phyloP scores from a whole-genome alignment of 1,140 invertebrate species.

The Tetragonula clypearis region DNA sequence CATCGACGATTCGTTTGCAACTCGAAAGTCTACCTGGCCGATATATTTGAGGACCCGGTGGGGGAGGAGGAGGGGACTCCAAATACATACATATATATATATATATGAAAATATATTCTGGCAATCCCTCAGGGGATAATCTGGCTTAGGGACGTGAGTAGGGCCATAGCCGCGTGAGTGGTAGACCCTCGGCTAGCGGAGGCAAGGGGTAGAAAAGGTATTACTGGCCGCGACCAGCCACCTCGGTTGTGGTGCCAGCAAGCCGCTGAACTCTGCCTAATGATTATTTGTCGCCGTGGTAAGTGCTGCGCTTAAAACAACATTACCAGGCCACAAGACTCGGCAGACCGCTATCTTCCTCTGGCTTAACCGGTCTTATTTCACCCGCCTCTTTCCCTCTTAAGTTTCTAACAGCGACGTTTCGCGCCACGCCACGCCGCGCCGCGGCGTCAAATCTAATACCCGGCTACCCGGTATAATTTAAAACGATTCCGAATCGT shows the following conservation, averaged over 20 bases:
- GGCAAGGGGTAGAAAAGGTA: slow-evolving; percentile 63
- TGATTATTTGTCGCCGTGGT: slow-evolving; percentile 73
- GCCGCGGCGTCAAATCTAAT: slow-evolving; percentile 7
- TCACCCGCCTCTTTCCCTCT: slow-evolving; percentile 23
- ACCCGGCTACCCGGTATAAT: slow-evolving; percentile 3
- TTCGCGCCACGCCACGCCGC: no score
- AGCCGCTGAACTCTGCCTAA: slow-evolving; percentile 71
- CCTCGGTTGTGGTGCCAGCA: slow-evolving; percentile 50
- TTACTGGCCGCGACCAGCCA: slow-evolving; percentile 56
- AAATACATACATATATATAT: slow-evolving; percentile 63
- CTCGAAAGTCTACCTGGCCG: slow-evolving; percentile 51
- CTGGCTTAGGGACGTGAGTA: slow-evolving; percentile 68
- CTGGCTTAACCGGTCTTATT: slow-evolving; percentile 50
- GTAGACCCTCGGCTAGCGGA: slow-evolving; percentile 37
- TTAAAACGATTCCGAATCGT: slow-evolving; percentile 44
- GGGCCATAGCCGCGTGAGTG: slow-evolving; percentile 49
- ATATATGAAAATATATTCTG: slow-evolving; percentile 71
- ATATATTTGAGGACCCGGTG: slow-evolving; percentile 55
- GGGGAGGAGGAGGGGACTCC: not conserved
- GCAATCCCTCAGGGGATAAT: slow-evolving; percentile 71
- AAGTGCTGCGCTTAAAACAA: slow-evolving; percentile 72
- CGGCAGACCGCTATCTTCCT: slow-evolving; percentile 51
- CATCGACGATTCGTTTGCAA: slow-evolving; percentile 25
- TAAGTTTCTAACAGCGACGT: slow-evolving; percentile 9
- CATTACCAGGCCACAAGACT: slow-evolving; percentile 69